These are phyloP conservation scores for Eriosoma lanigerum DNA, from an alignment of 1,140 invertebrate species.

Conservation along the genomic window DNA sequence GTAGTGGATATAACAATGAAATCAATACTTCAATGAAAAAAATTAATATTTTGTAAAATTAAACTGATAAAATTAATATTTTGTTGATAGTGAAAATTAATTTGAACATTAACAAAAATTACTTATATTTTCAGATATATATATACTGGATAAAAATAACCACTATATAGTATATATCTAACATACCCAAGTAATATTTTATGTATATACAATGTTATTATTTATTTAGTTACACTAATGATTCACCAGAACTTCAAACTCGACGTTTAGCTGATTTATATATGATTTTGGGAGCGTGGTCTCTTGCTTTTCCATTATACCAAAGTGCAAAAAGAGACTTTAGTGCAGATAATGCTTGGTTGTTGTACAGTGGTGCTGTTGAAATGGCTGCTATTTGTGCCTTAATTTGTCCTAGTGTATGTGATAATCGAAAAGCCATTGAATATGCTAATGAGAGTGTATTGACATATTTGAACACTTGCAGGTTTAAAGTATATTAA, in stretches of 20 bases:
- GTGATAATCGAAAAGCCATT: conserved; percentile 72
- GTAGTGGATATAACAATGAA: too few species aligned
- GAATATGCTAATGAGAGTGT: conserved; percentile 95
- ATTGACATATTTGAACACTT: conserved; percentile 82
- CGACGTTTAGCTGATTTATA: conserved; percentile 90
- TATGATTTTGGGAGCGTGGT: conserved; percentile 95
- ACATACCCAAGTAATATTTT: too few species aligned
- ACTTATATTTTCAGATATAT: too few species aligned
- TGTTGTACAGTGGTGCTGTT: conserved; percentile 91
- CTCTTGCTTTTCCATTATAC: conserved; percentile 88
- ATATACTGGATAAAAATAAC: too few species aligned
- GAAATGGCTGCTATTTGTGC: conserved; percentile 94
- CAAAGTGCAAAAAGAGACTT: conserved; percentile 96
- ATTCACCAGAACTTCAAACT: conserved; percentile 91
- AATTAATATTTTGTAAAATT: too few species aligned
- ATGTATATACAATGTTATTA: too few species aligned
- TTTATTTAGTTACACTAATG: conserved; percentile 73
- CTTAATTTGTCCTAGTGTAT: conserved; percentile 74
- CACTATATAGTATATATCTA: too few species aligned
- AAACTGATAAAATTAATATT: too few species aligned
- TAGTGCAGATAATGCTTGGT: conserved; percentile 92
- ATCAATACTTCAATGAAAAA: too few species aligned
- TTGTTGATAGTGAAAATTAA: too few species aligned
- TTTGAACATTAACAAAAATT: too few species aligned
- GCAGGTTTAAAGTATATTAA: conserved; percentile 65